Evolutionary conservation across 2,888 invertebrate genomes (phyloP).

Genomic region (Ectobius pallidus): DNA sequence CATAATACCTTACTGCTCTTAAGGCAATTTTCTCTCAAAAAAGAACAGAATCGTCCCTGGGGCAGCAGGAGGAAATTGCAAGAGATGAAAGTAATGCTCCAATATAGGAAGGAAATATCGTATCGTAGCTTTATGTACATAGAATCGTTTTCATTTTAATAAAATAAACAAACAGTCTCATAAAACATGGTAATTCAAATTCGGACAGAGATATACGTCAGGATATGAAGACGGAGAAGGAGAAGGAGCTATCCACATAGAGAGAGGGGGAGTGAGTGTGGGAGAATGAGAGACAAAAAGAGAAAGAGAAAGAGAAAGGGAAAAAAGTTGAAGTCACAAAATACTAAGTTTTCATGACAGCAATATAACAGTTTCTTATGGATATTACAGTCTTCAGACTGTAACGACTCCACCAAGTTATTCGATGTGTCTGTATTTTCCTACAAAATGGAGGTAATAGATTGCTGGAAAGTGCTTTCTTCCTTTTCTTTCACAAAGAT

Average conservation of each 20-base stretch:
- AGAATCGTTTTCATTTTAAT: slow-evolving; percentile 11
- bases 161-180: slow-evolving; percentile 6
- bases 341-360: not conserved
- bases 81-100: not conserved
- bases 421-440: not conserved
- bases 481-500: not conserved
- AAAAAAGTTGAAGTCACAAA: not conserved
- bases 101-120: slow-evolving; percentile 10
- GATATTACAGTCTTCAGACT: not conserved
- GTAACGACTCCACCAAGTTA: not conserved
- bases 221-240: no score
- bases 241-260: no score
- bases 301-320: not conserved
- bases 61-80: slow-evolving; percentile 1
- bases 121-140: not conserved
- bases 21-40: slow-evolving; percentile 1
- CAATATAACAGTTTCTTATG: slow-evolving; percentile 6
- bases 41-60: not conserved
- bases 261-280: not conserved
- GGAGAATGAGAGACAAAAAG: not conserved
- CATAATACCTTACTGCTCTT: not conserved
- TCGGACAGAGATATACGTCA: not conserved
- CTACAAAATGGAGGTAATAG: not conserved
- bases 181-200: slow-evolving; percentile 20
- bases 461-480: not conserved